Conservation (phyloP, 2,888 invertebrate species). For the Trimorus sp. region DNA sequence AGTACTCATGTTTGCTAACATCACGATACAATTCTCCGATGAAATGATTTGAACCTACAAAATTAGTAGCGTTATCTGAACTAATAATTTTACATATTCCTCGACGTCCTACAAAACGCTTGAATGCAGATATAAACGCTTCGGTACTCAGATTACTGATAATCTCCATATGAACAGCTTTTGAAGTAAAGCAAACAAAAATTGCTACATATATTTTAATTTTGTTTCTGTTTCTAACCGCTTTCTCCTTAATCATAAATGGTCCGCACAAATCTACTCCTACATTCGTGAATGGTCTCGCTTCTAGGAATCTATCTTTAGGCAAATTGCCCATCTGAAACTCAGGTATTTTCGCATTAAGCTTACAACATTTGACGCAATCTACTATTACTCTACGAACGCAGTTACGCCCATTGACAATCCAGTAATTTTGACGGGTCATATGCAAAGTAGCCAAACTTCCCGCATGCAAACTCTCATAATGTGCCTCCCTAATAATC, state of each 20-base stretch:
- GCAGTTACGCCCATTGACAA: neutral
- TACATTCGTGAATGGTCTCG: no score
- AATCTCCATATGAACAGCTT: constrained; percentile 74
- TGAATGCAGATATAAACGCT: constrained; percentile 72
- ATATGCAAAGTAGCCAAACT: neutral
- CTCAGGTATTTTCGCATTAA: neutral
- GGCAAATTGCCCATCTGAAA: neutral
- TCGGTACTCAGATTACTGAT: constrained; percentile 71
- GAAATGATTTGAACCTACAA: constrained; percentile 65
- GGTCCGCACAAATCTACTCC: no score
- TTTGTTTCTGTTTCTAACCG: constrained; percentile 26
- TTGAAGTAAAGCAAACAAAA: constrained; percentile 73
- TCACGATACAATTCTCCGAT: no score
- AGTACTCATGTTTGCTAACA: no score
- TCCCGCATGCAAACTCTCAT: neutral
- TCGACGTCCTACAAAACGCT: constrained; percentile 73
- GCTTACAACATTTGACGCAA: neutral
- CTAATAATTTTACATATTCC: constrained; percentile 69
- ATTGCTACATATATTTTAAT: constrained; percentile 61
- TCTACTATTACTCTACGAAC: neutral
- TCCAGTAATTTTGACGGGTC: neutral
- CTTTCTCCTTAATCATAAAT: constrained; percentile 69
- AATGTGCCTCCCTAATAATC: neutral
- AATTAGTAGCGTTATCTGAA: constrained; percentile 75
- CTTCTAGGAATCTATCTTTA: neutral